phyloP scores from a whole-genome alignment of 1,140 invertebrate genomes.

The Semibalanus balanoides region DNA sequence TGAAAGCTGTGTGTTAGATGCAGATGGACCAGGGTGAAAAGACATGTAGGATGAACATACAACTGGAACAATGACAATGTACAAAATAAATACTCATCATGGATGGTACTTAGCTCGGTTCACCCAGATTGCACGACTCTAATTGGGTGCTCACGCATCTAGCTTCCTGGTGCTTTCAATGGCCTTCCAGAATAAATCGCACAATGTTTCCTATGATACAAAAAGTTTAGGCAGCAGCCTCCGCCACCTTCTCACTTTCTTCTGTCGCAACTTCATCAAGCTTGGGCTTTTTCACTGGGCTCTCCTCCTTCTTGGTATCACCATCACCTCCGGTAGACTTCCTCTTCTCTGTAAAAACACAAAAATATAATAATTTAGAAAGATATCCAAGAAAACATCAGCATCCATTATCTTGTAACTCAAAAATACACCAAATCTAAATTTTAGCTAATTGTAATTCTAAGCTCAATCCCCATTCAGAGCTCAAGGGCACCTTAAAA shows the following conservation, averaged over 20 bases:
- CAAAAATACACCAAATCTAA: no score
- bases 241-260: background rate
- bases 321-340: background rate
- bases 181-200: background rate
- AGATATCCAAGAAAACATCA: no score
- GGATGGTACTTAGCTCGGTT: background rate
- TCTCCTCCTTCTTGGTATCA: background rate
- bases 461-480: no score
- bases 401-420: no score
- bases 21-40: background rate
- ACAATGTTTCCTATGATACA: background rate
- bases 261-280: background rate
- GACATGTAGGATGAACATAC: background rate
- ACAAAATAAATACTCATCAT: constrained; percentile 3
- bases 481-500: no score
- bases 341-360: background rate
- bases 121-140: background rate
- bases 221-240: background rate
- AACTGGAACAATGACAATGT: background rate
- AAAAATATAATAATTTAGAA: background rate
- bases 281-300: background rate
- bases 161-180: background rate
- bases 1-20: constrained; percentile 2
- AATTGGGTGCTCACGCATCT: background rate
- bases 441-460: no score